phyloP scores from a whole-genome alignment of 2,113 vertebrate genomes.

The Candoia aspera region DNA sequence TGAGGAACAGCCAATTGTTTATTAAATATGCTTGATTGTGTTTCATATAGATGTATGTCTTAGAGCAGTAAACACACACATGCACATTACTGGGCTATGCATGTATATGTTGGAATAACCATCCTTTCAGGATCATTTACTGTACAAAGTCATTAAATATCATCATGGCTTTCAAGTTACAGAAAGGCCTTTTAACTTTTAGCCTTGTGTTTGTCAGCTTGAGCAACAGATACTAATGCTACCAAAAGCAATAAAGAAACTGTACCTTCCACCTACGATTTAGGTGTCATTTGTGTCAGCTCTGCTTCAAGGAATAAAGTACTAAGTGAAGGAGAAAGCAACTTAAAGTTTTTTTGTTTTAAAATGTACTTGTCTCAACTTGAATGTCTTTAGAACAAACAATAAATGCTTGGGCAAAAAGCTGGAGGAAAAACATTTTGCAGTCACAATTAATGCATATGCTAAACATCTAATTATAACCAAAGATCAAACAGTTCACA shows the following conservation, averaged over 20 bases:
- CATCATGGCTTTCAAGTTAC: slow-evolving; percentile 19
- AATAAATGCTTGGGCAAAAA: slow-evolving; percentile 7
- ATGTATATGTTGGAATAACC: not conserved
- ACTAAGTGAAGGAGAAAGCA: slow-evolving; percentile 29
- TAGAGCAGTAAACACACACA: slow-evolving; percentile 1
- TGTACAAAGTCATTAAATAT: slow-evolving; percentile 28
- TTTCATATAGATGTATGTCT: slow-evolving; percentile 24
- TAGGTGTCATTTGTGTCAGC: slow-evolving; percentile 41
- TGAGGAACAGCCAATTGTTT: slow-evolving; percentile 34
- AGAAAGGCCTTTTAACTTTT: slow-evolving; percentile 34
- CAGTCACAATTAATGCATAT: slow-evolving; percentile 2
- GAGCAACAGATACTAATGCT: slow-evolving; percentile 31
- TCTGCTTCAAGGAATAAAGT: slow-evolving; percentile 23
- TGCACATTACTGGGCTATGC: not conserved
- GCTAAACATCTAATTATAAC: slow-evolving; percentile 7
- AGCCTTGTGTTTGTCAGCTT: not conserved
- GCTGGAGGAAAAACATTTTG: slow-evolving; percentile 23
- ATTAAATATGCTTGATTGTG: slow-evolving; percentile 26
- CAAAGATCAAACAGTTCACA: slow-evolving; percentile 6
- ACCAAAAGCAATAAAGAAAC: slow-evolving; percentile 10
- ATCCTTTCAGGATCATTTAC: slow-evolving; percentile 20
- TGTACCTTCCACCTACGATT: slow-evolving; percentile 27
- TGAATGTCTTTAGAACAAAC: slow-evolving; percentile 12
- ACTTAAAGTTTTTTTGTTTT: slow-evolving; percentile 16
- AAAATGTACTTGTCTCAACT: slow-evolving; percentile 31